Evolutionary conservation across 1,140 invertebrate genomes (phyloP).

Genomic region (Drosophila leontia): DNA sequence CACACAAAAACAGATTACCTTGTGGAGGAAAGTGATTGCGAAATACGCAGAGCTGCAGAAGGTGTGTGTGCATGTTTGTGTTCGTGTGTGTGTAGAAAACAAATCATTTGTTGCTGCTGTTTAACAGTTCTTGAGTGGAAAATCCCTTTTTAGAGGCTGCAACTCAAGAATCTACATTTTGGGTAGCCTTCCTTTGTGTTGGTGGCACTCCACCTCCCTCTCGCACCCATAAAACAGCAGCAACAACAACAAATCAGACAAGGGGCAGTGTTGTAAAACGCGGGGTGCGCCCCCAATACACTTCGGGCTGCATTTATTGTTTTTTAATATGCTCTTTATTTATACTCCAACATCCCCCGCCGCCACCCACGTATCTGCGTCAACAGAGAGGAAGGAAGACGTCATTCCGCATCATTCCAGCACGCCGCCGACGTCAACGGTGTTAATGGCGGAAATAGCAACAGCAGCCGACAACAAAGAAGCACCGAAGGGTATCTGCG

Average conservation of each 20-base stretch:
- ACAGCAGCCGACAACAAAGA: conserved; percentile 27
- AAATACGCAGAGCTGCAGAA: conserved; percentile 49
- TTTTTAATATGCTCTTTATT: conserved; percentile 63
- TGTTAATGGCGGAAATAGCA: conserved; percentile 63
- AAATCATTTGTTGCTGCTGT: conserved; percentile 23
- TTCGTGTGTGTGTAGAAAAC: conserved; percentile 5
- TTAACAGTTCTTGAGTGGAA: conserved; percentile 1
- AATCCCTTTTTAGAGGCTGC: background rate
- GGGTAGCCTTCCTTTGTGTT: conserved; percentile 39
- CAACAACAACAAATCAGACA: conserved; percentile 58
- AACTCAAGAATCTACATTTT: conserved; percentile 11
- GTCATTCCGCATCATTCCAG: conserved; percentile 47
- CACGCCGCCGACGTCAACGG: conserved; percentile 30
- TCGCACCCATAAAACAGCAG: conserved; percentile 17
- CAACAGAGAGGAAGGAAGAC: conserved; percentile 46
- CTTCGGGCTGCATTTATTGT: conserved; percentile 39
- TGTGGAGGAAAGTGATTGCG: conserved; percentile 67
- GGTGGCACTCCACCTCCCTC: background rate
- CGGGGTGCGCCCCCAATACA: conserved; percentile 21
- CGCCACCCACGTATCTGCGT: conserved; percentile 28
- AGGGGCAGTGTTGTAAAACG: conserved; percentile 61
- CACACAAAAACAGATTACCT: conserved; percentile 11
- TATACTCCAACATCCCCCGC: conserved; percentile 31
- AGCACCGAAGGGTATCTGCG: conserved; percentile 6
- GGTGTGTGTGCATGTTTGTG: conserved; percentile 21